A percentile compares a stretch with the other conserved stretches of the same genome.
Evolutionary conservation across 2,888 invertebrate genomes (phyloP).

Genomic region (Drosophila paramelanica): DNA sequence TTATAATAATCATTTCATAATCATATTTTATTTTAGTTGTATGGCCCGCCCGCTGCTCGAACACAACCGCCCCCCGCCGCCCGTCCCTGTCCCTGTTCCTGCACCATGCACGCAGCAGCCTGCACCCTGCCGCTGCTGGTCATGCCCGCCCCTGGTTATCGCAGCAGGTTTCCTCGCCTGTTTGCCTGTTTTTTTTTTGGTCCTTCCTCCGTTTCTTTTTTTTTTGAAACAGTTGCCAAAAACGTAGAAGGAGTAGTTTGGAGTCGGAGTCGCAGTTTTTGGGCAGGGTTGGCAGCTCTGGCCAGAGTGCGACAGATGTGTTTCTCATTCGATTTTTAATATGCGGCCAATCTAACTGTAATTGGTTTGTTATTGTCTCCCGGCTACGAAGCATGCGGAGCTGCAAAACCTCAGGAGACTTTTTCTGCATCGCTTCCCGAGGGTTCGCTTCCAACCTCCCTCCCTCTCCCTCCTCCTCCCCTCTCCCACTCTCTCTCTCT

Average conservation of each 20-base stretch:
- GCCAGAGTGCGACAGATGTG: slow-evolving; percentile 84
- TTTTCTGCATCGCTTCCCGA: slow-evolving; percentile 58
- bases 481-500: background rate
- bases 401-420: slow-evolving; percentile 75
- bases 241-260: slow-evolving; percentile 31
- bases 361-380: slow-evolving; percentile 84
- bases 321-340: slow-evolving; percentile 85
- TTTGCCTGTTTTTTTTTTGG: slow-evolving; percentile 18
- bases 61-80: slow-evolving; percentile 17
- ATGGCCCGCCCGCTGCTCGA: slow-evolving; percentile 58
- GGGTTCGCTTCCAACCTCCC: slow-evolving; percentile 11
- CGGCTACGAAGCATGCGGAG: slow-evolving; percentile 49
- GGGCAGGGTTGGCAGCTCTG: slow-evolving; percentile 6
- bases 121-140: background rate
- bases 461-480: background rate
- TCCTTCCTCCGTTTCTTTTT: slow-evolving; percentile 9
- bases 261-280: slow-evolving; percentile 1
- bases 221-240: slow-evolving; percentile 74
- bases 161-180: slow-evolving; percentile 57
- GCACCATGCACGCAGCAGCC: too few species aligned
- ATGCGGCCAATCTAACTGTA: slow-evolving; percentile 85
- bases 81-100: slow-evolving; percentile 1
- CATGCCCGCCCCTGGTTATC: slow-evolving; percentile 30
- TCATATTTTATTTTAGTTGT: slow-evolving; percentile 80
- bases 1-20: slow-evolving; percentile 84